phyloP scores from a whole-genome alignment of 2,888 invertebrate species.

The Cerastis rubricosa region DNA sequence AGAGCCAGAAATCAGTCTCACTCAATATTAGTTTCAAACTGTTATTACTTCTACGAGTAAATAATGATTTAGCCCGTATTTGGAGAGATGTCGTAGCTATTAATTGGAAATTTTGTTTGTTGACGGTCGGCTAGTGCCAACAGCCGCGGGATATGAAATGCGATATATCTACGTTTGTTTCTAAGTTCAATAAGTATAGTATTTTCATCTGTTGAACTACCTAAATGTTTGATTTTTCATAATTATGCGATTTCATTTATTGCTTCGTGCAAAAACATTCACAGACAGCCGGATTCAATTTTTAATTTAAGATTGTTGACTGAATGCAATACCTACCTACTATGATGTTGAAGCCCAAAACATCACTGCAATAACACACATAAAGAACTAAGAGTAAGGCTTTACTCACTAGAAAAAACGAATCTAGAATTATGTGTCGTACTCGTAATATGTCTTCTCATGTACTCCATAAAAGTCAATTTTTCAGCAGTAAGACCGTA shows the following conservation, averaged over 20 bases:
- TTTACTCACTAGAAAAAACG: neutral
- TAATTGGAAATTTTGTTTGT: slow-evolving; percentile 60
- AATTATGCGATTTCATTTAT: neutral
- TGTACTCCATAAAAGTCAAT: slow-evolving; percentile 21
- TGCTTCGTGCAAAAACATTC: neutral
- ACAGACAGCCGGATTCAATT: slow-evolving; percentile 15
- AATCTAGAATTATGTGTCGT: neutral
- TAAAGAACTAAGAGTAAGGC: neutral
- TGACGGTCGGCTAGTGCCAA: slow-evolving; percentile 27
- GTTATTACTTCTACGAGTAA: slow-evolving; percentile 58
- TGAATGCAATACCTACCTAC: neutral
- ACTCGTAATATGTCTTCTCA: neutral
- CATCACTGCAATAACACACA: neutral
- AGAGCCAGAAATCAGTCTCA: slow-evolving; percentile 24
- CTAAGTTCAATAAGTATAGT: slow-evolving; percentile 2
- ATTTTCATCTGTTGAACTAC: slow-evolving; percentile 20
- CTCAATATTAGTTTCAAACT: slow-evolving; percentile 64
- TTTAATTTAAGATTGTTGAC: slow-evolving; percentile 7
- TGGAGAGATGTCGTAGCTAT: slow-evolving; percentile 36
- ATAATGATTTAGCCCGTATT: slow-evolving; percentile 51
- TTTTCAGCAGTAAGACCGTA: slow-evolving; percentile 10
- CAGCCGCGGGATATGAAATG: slow-evolving; percentile 47
- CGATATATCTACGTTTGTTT: slow-evolving; percentile 42
- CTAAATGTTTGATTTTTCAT: slow-evolving; percentile 26
- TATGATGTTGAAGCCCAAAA: neutral